phyloP scores from a whole-genome alignment of 1,140 invertebrate genomes.

The Macrotrachela quadricornifera region DNA sequence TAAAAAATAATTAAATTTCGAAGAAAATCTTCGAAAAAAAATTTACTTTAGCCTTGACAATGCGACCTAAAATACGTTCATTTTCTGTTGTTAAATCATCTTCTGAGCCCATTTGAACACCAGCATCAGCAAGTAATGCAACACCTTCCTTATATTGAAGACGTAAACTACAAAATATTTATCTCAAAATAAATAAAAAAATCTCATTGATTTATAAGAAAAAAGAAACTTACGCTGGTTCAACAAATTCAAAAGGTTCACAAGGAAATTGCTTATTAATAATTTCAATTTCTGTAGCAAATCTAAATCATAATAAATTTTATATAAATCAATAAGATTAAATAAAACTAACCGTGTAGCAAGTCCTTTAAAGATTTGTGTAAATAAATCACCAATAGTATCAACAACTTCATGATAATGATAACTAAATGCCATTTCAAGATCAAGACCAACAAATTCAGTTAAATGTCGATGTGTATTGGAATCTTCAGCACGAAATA shows the following conservation, averaged over 20 bases:
- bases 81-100: constrained; percentile 87
- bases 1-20: constrained; percentile 8
- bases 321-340: no score
- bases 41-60: constrained; percentile 66
- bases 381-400: constrained; percentile 72
- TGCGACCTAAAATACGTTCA: constrained; percentile 75
- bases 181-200: background rate
- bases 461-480: constrained; percentile 92
- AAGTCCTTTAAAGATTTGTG: constrained; percentile 71
- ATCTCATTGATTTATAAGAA: background rate
- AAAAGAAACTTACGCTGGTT: constrained; percentile 44
- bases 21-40: background rate
- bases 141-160: constrained; percentile 66
- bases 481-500: constrained; percentile 94
- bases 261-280: constrained; percentile 70
- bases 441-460: constrained; percentile 90
- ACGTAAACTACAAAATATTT: constrained; percentile 33
- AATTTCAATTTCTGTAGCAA: constrained; percentile 54
- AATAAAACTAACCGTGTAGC: constrained; percentile 41
- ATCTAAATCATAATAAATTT: constrained; percentile 19
- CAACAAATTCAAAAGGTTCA: constrained; percentile 82
- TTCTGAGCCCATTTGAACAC: constrained; percentile 72
- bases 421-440: constrained; percentile 95
- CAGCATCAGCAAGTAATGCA: constrained; percentile 66
- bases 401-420: constrained; percentile 94